Base-by-base conservation (phyloP, 2,888 invertebrate genomes). In the Brachyptera risi region DNA sequence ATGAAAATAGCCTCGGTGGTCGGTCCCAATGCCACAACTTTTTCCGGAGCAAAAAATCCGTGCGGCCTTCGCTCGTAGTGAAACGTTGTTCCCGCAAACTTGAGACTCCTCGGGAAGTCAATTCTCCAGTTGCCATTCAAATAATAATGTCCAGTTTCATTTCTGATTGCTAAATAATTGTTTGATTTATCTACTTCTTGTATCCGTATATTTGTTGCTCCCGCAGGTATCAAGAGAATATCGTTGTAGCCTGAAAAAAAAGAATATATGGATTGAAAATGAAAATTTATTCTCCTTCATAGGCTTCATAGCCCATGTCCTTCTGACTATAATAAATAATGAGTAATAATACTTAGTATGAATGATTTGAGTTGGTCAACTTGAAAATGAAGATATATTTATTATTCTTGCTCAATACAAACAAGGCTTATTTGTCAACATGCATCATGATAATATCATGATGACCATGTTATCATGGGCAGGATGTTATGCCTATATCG, bases 51-150 rank as follows among this genome's bases (percentile, higher is more conserved):
- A 0, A 87, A 83, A 71, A 90, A 87, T 1, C 88, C 90, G 72
- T 86, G 86, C 17, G 89, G 88, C 67, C 84, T 86, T 65, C 95
- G 80, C 68, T 92, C 89, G 73, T 98, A 98, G 71, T 88, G 85
- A 83, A 96, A 96, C 70, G 86, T 83, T 3, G 88, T 85, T 11
- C 94, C 93, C 0, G 90, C 91, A 70, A 94, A 92, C 62, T 80
- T 77, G 69, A 91, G 77, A 31, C 85, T 84, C 58, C 89, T 82
- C 0, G 95, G 93, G 73, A 92, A 92, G 76, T 95, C 92, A 71
- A 98, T 94, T 71, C 90, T 85, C 87, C 93, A 96, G 73, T 95
- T 88, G 1, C 97, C 97, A 75, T 98, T 98, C 57, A 98, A 78
- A 73, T 93, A 94, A 74, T 90, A 98, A 68, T 89, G 82, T 2